Conservation (phyloP, 2,888 invertebrate genomes). For the Eristalinus sepulchralis region DNA sequence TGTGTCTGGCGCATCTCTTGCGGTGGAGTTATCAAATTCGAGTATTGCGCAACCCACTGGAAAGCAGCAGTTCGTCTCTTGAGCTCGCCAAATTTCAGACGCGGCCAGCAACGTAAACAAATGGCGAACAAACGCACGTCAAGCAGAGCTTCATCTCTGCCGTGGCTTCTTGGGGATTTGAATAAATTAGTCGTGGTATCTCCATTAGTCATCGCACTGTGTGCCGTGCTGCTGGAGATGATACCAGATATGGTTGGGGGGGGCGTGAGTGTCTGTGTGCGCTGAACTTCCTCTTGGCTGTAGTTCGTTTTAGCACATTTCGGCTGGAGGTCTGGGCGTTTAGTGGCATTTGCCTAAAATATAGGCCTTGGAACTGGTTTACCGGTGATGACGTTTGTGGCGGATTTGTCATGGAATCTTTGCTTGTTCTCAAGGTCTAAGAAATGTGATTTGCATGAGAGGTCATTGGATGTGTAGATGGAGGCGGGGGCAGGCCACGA, state of each 20-base stretch:
- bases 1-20: background rate
- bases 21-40: constrained; percentile 15
- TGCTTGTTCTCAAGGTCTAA: background rate
- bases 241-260: background rate
- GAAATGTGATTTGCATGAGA: background rate
- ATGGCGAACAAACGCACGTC: background rate
- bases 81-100: background rate
- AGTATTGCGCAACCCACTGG: constrained; percentile 15
- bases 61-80: constrained; percentile 10
- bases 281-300: constrained; percentile 12
- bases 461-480: background rate
- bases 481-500: background rate
- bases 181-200: constrained; percentile 25
- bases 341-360: constrained; percentile 9
- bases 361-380: constrained; percentile 14
- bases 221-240: background rate
- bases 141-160: background rate
- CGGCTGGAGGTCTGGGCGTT: background rate
- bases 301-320: background rate
- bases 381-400: background rate
- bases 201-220: constrained; percentile 19
- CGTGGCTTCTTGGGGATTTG: constrained; percentile 14
- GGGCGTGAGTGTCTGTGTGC: background rate
- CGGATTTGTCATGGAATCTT: background rate
- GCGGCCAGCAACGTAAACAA: background rate